phyloP scores from a whole-genome alignment of 1,140 invertebrate genomes.

The Brachionus sp. region DNA sequence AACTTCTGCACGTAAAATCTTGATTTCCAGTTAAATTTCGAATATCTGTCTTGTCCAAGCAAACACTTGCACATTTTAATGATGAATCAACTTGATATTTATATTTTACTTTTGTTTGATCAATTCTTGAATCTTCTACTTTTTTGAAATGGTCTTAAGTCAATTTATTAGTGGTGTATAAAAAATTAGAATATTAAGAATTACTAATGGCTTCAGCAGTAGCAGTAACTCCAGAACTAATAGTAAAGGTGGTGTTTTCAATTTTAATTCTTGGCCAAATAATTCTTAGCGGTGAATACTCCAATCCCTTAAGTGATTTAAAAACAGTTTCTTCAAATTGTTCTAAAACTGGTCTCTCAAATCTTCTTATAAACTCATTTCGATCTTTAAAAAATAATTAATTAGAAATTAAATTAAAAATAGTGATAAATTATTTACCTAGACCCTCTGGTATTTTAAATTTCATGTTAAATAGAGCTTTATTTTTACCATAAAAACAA shows the following conservation, averaged over 20 bases:
- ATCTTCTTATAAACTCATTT: not conserved
- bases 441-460: not conserved
- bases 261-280: not conserved
- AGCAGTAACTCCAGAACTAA: not conserved
- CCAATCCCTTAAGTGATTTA: not conserved
- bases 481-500: slow-evolving; percentile 35
- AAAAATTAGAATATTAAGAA: not conserved
- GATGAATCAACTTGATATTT: not conserved
- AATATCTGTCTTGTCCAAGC: not conserved
- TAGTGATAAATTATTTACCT: not conserved
- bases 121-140: not conserved
- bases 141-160: slow-evolving; percentile 39
- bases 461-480: slow-evolving; percentile 15
- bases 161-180: not conserved
- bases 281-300: slow-evolving; percentile 38
- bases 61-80: not conserved
- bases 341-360: not conserved
- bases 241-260: not conserved
- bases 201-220: not conserved
- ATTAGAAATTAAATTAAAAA: not conserved
- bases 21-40: not conserved
- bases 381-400: not conserved
- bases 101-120: slow-evolving; percentile 6
- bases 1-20: slow-evolving; percentile 21
- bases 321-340: not conserved